Evolutionary conservation across 2,888 invertebrate species (phyloP).

Genomic region (Neoitamus cyanurus): DNA sequence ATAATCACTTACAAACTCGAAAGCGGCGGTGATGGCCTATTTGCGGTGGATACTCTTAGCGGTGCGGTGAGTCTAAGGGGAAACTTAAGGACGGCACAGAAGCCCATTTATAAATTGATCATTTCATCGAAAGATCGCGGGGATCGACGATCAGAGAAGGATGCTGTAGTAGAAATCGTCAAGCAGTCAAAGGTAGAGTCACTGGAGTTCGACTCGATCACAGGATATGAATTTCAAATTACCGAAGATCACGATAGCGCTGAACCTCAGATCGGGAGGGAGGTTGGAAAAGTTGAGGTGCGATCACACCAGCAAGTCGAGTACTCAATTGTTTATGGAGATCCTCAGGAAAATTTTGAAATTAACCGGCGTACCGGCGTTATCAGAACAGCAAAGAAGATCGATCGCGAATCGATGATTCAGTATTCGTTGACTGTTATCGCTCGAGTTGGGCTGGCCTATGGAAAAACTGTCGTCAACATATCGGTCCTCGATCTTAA

Average conservation of each 20-base stretch:
- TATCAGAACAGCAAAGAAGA: constrained; percentile 79
- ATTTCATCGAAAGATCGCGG: constrained; percentile 87
- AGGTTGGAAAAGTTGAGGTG: constrained; percentile 82
- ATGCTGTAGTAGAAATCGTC: constrained; percentile 84
- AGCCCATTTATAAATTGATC: constrained; percentile 77
- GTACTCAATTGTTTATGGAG: constrained; percentile 85
- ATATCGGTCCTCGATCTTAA: constrained; percentile 88
- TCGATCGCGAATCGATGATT: constrained; percentile 86
- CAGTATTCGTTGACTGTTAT: constrained; percentile 83
- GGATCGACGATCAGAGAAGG: constrained; percentile 76
- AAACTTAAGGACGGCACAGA: constrained; percentile 72
- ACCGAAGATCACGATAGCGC: constrained; percentile 80
- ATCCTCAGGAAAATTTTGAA: constrained; percentile 79
- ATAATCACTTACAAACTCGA: constrained; percentile 82
- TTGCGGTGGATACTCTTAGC: constrained; percentile 80
- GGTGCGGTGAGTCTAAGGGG: constrained; percentile 80
- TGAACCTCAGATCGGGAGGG: constrained; percentile 72
- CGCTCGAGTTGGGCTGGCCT: constrained; percentile 80
- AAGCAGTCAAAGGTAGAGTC: constrained; percentile 78
- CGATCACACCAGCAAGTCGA: constrained; percentile 71
- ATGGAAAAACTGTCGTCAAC: constrained; percentile 82
- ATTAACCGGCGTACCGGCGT: constrained; percentile 83
- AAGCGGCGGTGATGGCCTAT: constrained; percentile 79
- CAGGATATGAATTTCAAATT: constrained; percentile 84
- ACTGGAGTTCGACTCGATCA: constrained; percentile 80